A percentile compares a stretch with the other conserved stretches of the same genome.
These are phyloP conservation scores for Mobula birostris DNA, from an alignment of 2,113 vertebrate genomes.

Conservation along the genomic window DNA sequence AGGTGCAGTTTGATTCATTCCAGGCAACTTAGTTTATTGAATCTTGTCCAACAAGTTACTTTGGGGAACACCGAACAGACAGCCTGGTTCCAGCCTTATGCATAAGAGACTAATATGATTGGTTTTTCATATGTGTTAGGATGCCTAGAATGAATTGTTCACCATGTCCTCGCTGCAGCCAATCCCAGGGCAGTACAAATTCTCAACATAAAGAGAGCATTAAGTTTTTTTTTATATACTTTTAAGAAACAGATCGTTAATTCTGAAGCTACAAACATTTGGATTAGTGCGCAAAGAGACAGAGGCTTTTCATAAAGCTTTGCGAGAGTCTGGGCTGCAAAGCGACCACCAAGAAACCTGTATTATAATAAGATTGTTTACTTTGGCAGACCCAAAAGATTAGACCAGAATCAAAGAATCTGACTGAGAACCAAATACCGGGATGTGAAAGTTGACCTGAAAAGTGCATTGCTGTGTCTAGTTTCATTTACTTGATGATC, in stretches of 20 bases:
- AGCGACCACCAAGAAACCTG: neutral
- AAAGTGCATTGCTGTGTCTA: neutral
- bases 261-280: neutral
- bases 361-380: neutral
- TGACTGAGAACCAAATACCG: conserved; percentile 12
- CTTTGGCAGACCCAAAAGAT: neutral
- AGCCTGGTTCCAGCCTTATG: neutral
- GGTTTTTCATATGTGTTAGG: neutral
- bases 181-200: neutral
- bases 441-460: neutral
- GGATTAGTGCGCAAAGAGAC: neutral
- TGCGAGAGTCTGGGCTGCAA: conserved; percentile 16
- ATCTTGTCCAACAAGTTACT: neutral
- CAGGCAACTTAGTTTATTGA: neutral
- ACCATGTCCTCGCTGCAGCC: neutral
- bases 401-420: neutral
- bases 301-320: neutral
- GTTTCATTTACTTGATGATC: neutral
- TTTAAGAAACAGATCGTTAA: neutral
- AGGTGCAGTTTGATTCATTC: neutral
- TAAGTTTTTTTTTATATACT: neutral
- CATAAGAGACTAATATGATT: neutral
- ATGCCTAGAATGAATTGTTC: neutral
- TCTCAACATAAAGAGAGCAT: neutral
- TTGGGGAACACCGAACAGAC: neutral